Evolutionary conservation across 2,797 vertebrate species (phyloP).

Genomic region (Emys orbicularis): DNA sequence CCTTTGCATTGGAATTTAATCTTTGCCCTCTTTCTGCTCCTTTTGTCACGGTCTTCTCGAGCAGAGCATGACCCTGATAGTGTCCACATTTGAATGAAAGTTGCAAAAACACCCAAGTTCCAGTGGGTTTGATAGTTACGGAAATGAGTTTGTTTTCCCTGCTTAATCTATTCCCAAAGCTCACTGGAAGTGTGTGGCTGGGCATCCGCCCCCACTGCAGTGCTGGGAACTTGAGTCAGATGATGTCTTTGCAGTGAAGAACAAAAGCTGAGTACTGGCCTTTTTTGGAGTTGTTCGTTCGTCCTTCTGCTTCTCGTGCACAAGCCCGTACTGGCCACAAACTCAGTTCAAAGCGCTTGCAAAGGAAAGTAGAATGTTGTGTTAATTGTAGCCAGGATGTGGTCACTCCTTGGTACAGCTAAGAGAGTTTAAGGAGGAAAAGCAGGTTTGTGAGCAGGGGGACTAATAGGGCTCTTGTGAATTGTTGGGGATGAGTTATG

Average conservation of each 20-base stretch:
- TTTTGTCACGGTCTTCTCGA: neutral
- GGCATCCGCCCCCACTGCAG: neutral
- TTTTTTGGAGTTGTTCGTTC: neutral
- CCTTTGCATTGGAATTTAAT: neutral
- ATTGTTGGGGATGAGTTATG: neutral
- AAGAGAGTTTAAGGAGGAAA: neutral
- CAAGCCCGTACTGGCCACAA: neutral
- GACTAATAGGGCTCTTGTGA: neutral
- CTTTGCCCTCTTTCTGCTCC: neutral
- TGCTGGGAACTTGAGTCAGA: neutral
- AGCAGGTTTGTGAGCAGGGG: neutral
- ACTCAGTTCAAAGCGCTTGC: neutral
- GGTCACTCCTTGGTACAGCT: neutral
- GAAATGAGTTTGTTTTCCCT: neutral
- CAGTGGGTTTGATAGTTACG: neutral
- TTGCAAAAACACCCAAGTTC: neutral
- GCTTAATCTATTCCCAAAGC: neutral
- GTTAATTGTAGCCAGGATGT: neutral
- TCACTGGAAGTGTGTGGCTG: neutral
- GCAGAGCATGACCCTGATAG: neutral
- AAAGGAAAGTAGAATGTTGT: neutral
- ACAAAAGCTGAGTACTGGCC: neutral
- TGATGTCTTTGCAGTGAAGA: neutral
- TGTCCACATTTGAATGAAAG: neutral
- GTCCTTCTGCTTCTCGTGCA: neutral